A percentile compares a stretch with the other conserved stretches of the same genome.
These are phyloP conservation scores for Atrina japonica DNA, from an alignment of 2,888 invertebrate species.

Conservation along the genomic window DNA sequence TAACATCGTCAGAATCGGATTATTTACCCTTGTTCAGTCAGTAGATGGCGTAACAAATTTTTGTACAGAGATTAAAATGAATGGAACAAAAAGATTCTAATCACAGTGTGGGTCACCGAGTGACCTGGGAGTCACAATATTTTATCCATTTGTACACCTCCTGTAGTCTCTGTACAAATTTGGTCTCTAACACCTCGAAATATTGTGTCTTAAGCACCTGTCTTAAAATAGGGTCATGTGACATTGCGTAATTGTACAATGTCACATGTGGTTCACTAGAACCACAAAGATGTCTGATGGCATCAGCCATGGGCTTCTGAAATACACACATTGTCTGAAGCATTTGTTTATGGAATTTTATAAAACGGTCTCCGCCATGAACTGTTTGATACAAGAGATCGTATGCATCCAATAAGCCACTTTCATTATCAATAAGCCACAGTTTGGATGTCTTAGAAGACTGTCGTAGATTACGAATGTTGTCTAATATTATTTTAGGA, in stretches of 20 bases:
- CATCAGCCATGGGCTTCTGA: slow-evolving; percentile 67
- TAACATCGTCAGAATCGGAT: too few species aligned
- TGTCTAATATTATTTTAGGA: slow-evolving; percentile 75
- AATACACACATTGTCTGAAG: slow-evolving; percentile 78
- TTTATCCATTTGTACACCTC: slow-evolving; percentile 62
- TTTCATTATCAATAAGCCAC: slow-evolving; percentile 81
- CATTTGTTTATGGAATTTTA: slow-evolving; percentile 74
- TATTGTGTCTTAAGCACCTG: slow-evolving; percentile 52
- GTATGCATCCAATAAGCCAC: slow-evolving; percentile 80
- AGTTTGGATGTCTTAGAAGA: slow-evolving; percentile 72
- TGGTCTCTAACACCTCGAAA: slow-evolving; percentile 51
- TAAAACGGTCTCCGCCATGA: slow-evolving; percentile 62
- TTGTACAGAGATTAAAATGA: too few species aligned
- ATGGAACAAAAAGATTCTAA: too few species aligned
- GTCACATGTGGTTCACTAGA: slow-evolving; percentile 54
- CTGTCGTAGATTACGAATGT: slow-evolving; percentile 79
- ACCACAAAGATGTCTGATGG: slow-evolving; percentile 49
- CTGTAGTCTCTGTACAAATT: slow-evolving; percentile 57
- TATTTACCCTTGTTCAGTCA: too few species aligned
- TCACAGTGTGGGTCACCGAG: too few species aligned
- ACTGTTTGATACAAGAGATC: slow-evolving; percentile 71
- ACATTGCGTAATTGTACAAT: slow-evolving; percentile 57
- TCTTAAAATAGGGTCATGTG: slow-evolving; percentile 59
- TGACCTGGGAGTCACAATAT: slow-evolving; percentile 38
- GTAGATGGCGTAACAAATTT: too few species aligned